These are phyloP conservation scores for Latrodectus elegans DNA, from an alignment of 2,888 invertebrate species.

Conservation along the genomic window DNA sequence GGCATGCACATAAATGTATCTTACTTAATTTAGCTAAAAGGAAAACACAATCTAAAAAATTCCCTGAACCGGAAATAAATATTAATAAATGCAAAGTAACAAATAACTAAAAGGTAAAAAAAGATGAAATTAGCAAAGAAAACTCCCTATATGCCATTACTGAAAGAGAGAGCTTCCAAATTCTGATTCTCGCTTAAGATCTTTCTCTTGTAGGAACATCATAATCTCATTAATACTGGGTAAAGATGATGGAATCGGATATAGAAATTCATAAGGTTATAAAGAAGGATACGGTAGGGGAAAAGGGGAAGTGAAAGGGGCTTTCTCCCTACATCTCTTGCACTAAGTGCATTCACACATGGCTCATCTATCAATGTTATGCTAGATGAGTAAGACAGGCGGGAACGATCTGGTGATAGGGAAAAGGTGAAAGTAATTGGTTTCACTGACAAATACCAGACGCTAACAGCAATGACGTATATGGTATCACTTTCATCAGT, in stretches of 20 bases:
- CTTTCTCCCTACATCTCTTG: conserved; percentile 3
- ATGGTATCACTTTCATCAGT: no score
- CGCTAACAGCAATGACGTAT: neutral
- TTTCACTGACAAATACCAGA: conserved; percentile 43
- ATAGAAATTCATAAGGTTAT: conserved; percentile 5
- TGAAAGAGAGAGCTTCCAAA: conserved; percentile 1
- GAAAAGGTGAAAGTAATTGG: conserved; percentile 28
- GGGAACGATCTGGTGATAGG: conserved; percentile 7
- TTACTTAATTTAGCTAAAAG: conserved; percentile 14
- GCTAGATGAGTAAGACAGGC: conserved; percentile 11
- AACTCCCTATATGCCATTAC: conserved; percentile 4
- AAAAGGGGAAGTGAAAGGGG: neutral
- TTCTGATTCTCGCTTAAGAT: conserved; percentile 53
- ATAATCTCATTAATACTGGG: conserved; percentile 34
- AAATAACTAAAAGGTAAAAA: conserved; percentile 11
- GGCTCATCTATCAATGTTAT: conserved; percentile 19
- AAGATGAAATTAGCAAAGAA: neutral
- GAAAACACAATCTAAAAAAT: neutral
- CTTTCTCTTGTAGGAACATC: conserved; percentile 45
- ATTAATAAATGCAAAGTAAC: conserved; percentile 57
- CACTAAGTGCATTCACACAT: conserved; percentile 32
- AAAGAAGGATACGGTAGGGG: neutral
- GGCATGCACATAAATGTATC: conserved; percentile 7
- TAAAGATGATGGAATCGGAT: conserved; percentile 4
- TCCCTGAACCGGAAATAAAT: conserved; percentile 44